These are phyloP conservation scores for Eumaeus atala DNA, from an alignment of 1,140 invertebrate species.

Conservation along the genomic window DNA sequence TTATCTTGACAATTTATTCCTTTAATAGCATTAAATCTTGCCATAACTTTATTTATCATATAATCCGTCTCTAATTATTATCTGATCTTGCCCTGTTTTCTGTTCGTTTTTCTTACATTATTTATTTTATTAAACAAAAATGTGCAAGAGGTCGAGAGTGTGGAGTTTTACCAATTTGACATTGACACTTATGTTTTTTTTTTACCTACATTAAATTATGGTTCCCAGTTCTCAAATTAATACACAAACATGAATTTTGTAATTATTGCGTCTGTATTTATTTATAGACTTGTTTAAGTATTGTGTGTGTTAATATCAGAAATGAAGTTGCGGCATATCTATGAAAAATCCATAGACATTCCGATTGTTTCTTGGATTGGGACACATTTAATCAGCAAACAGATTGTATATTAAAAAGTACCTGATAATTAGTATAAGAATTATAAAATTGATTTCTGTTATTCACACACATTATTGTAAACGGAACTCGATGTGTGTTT, in stretches of 20 bases:
- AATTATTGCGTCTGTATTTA: too few relatives aligned
- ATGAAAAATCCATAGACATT: conserved; percentile 37
- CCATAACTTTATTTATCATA: too few relatives aligned
- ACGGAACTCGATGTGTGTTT: conserved; percentile 49
- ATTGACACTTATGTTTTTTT: conserved; percentile 1
- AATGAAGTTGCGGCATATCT: conserved; percentile 27
- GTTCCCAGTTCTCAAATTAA: not conserved
- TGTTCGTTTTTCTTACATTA: too few relatives aligned
- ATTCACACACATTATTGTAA: conserved; percentile 56
- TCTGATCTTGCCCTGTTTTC: too few relatives aligned
- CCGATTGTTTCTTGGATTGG: conserved; percentile 41
- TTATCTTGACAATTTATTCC: too few relatives aligned
- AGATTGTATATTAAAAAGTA: conserved; percentile 54
- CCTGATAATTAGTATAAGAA: conserved; percentile 60
- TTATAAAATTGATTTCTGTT: conserved; percentile 44
- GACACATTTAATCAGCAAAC: conserved; percentile 23
- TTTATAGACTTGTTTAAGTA: conserved; percentile 38
- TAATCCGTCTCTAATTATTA: too few relatives aligned
- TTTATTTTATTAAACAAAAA: too few relatives aligned
- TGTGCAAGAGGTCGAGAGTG: not conserved
- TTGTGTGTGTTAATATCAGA: conserved; percentile 62
- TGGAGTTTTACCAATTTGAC: too few relatives aligned
- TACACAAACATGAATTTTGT: not conserved
- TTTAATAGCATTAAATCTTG: too few relatives aligned
- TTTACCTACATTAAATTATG: not conserved